phyloP scores from a whole-genome alignment of 1,140 invertebrate species.

The Hycleus phaleratus region DNA sequence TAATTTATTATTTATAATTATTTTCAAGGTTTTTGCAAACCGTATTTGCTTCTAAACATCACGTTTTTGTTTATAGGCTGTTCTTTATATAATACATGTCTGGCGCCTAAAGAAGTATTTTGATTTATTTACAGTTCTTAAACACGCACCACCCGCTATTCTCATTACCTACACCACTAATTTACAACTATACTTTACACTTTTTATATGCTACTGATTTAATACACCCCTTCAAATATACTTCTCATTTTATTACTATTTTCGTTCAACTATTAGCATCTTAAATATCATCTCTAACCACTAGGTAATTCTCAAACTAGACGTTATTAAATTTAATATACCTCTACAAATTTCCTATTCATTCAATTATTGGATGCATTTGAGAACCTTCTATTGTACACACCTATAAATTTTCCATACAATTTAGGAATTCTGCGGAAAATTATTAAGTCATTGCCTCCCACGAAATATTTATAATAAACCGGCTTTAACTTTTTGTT shows the following conservation, averaged over 20 bases:
- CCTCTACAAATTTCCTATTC: too few species aligned
- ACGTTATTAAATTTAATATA: neutral
- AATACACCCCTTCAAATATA: neutral
- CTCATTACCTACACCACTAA: constrained; percentile 15
- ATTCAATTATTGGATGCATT: too few species aligned
- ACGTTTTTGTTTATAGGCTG: neutral
- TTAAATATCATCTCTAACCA: neutral
- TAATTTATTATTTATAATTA: too few species aligned
- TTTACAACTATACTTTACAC: constrained; percentile 9
- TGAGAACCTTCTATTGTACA: too few species aligned
- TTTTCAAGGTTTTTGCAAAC: too few species aligned
- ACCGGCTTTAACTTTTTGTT: neutral
- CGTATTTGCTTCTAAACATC: too few species aligned
- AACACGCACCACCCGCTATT: constrained; percentile 22
- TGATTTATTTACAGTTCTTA: neutral
- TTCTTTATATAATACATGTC: neutral
- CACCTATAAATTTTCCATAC: too few species aligned
- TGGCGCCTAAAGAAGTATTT: constrained; percentile 1
- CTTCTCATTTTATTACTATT: neutral
- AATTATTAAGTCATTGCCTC: neutral
- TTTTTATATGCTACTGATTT: neutral
- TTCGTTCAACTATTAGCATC: neutral
- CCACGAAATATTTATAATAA: constrained; percentile 4
- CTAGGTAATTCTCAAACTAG: neutral
- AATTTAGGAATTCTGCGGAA: neutral